These are phyloP conservation scores for Lathronympha strigana DNA, from an alignment of 2,888 invertebrate species.

Conservation along the genomic window DNA sequence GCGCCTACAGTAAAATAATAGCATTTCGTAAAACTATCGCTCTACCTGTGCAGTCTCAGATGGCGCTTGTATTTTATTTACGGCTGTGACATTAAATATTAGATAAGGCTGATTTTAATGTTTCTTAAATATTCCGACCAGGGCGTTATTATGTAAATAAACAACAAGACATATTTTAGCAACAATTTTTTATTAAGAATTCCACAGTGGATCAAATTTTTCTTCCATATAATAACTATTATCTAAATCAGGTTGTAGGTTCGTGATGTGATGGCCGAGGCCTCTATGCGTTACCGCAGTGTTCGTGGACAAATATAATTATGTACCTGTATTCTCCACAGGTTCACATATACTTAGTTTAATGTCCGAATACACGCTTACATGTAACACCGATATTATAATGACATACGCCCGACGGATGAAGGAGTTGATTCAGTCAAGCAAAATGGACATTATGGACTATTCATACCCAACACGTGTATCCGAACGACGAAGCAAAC, in stretches of 20 bases:
- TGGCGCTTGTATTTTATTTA: not conserved
- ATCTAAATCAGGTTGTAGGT: slow-evolving; percentile 75
- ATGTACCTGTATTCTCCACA: slow-evolving; percentile 63
- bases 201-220: slow-evolving; percentile 82
- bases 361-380: slow-evolving; percentile 41
- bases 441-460: slow-evolving; percentile 35
- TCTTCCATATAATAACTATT: slow-evolving; percentile 72
- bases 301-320: slow-evolving; percentile 66
- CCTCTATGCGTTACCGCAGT: slow-evolving; percentile 57
- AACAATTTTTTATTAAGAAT: slow-evolving; percentile 85
- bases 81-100: not conserved
- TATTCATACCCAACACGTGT: slow-evolving; percentile 33
- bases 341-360: slow-evolving; percentile 35
- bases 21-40: not conserved
- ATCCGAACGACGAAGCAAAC: slow-evolving; percentile 65
- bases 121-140: too few species aligned
- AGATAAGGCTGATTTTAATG: too few species aligned
- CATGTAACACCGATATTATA: slow-evolving; percentile 35
- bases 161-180: slow-evolving; percentile 71
- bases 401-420: slow-evolving; percentile 16
- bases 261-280: slow-evolving; percentile 63
- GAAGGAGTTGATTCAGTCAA: slow-evolving; percentile 30
- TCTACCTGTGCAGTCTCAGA: not conserved
- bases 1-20: not conserved
- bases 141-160: too few species aligned